Percentiles rank a stretch among this genome's conserved stretches.
Conservation (phyloP, 2,888 invertebrate species). For the Lasius fuliginosus region DNA sequence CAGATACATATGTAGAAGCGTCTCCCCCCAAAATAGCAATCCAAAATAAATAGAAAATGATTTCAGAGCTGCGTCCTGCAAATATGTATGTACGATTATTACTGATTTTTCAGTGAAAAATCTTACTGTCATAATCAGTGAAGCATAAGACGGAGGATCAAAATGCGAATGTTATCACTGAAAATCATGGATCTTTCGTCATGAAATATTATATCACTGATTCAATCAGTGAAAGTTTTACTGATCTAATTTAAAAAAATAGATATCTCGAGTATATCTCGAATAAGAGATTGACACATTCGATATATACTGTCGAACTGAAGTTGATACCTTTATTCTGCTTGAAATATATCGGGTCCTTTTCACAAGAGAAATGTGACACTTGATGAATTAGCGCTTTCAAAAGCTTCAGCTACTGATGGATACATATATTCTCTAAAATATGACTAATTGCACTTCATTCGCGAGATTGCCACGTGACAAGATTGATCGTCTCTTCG, state of each 20-base stretch:
- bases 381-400: slow-evolving; percentile 37
- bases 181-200: not conserved
- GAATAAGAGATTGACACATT: not conserved
- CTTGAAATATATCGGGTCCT: not conserved
- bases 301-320: slow-evolving; percentile 5
- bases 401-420: slow-evolving; percentile 30
- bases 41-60: not conserved
- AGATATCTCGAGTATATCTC: not conserved
- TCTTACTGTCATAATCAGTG: not conserved
- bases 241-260: not conserved
- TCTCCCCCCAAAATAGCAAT: no score
- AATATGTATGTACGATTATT: not conserved
- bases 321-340: slow-evolving; percentile 10
- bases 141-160: not conserved
- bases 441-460: slow-evolving; percentile 57
- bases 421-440: slow-evolving; percentile 54
- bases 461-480: slow-evolving; percentile 45
- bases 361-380: not conserved
- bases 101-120: not conserved
- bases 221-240: not conserved
- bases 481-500: slow-evolving; percentile 49
- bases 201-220: not conserved
- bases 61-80: not conserved
- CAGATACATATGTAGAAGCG: no score
- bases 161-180: not conserved